Conservation (phyloP, 2,113 vertebrate genomes). For the Muntiacus reevesi region DNA sequence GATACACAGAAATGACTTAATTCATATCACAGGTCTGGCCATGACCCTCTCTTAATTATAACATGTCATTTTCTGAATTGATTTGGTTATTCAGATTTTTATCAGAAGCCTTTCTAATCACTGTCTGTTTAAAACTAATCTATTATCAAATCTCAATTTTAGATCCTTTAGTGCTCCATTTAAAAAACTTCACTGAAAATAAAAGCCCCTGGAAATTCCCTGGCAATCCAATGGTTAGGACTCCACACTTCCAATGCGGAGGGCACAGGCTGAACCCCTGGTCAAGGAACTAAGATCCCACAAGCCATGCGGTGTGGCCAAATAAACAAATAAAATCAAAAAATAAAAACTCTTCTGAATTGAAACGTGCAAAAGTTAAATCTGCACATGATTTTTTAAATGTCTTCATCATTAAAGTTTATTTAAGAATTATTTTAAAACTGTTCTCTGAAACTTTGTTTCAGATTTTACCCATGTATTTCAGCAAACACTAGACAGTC, state of each 20-base stretch:
- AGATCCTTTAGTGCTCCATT: neutral
- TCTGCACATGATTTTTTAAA: neutral
- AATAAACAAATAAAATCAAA: neutral
- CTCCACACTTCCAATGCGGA: neutral
- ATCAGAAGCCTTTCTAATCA: conserved; percentile 15
- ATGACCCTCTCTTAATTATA: neutral
- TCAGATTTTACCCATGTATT: neutral
- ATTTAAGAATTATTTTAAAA: neutral
- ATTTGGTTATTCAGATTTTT: neutral
- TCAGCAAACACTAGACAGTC: neutral
- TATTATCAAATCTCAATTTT: neutral
- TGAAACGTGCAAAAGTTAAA: conserved; percentile 30
- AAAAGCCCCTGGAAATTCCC: neutral
- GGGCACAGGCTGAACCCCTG: neutral
- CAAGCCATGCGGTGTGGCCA: neutral
- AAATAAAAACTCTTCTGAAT: conserved; percentile 28
- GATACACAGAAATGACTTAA: neutral
- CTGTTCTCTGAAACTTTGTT: neutral
- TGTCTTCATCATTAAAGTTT: neutral
- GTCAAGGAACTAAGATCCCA: neutral
- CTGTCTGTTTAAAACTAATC: conserved; percentile 9
- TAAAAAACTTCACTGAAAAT: neutral
- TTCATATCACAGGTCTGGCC: neutral
- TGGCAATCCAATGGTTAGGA: neutral
- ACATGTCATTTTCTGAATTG: neutral